Evolutionary conservation across 1,140 invertebrate species (phyloP).

Genomic region (Rhagoletis pomonella): DNA sequence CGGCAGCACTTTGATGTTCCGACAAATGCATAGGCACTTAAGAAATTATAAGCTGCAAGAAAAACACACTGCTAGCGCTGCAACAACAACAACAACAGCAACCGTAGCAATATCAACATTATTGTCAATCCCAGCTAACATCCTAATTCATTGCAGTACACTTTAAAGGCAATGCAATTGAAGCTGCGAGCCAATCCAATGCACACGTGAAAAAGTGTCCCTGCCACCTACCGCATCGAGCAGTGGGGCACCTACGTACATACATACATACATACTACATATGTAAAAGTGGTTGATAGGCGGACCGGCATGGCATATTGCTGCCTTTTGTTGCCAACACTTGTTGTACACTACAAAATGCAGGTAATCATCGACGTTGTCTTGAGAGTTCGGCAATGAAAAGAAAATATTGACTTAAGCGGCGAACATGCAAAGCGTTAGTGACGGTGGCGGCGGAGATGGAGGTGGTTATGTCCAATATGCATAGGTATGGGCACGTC

Average conservation of each 20-base stretch:
- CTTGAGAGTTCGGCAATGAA: constrained; percentile 52
- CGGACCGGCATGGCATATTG: background rate
- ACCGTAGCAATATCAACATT: background rate
- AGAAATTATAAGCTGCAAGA: constrained; percentile 25
- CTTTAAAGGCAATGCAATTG: background rate
- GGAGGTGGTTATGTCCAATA: background rate
- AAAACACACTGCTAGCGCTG: background rate
- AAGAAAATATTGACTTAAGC: constrained; percentile 48
- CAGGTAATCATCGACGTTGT: constrained; percentile 34
- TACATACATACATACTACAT: background rate
- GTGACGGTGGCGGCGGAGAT: background rate
- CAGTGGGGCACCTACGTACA: background rate
- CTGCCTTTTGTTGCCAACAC: background rate
- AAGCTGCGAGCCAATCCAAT: constrained; percentile 8
- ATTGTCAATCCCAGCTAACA: constrained; percentile 20
- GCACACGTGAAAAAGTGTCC: constrained; percentile 25
- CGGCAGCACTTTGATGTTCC: constrained; percentile 21
- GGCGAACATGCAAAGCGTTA: constrained; percentile 32
- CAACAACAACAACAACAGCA: constrained; percentile 30
- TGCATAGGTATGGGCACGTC: background rate
- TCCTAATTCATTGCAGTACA: constrained; percentile 35
- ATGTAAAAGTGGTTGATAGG: constrained; percentile 26
- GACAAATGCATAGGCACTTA: constrained; percentile 17
- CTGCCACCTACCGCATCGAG: constrained; percentile 47
- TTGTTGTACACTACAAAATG: constrained; percentile 31